Base-by-base conservation (phyloP, 2,113 vertebrate genomes). In the Odobenus rosmarus region DNA sequence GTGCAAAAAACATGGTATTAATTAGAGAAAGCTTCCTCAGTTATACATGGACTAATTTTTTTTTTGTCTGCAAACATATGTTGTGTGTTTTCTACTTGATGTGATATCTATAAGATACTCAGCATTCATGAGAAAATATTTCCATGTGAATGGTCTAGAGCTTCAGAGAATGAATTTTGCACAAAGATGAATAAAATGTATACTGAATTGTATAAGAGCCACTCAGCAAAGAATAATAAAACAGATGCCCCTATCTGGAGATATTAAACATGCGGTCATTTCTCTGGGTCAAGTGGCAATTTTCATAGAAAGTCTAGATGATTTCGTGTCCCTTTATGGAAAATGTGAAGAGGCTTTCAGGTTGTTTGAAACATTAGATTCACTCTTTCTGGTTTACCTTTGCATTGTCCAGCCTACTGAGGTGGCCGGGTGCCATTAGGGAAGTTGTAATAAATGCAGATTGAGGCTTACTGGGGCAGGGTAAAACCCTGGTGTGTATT, bases 141-240 rank as follows among this genome's bases (percentile, higher is more conserved):
- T 95, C 93, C 53, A 61, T 88, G 5, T 59, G 39, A 96, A 77
- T 24, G 23, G 4, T 76, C 7, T 61, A 46, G 49, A 81, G 7
- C 42, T n/a, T 81, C 53, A 93, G 79, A 96, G 31, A 96, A 77
- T 80, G 96, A 71, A 92, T 95, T 95, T 96, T 95, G 51, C 9
- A 77, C 74, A 74, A 61, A 18, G 7, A 83, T 93, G 83, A 95
- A 77, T 81, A 92, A 87, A 53, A 28, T 46, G 28, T 64, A 59
- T 16, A 83, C 46, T 83, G 59, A 77, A 69, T 46, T 83, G 28
- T 31, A 28, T 57, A 92, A 76, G 19, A 92, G 57, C 23, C 67
- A 12, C 7, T 8, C 19, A 57, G 36, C 16, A 71, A 82, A 82
- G 49, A 87, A 79, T 67, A 92, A 95, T 74, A 74, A 96, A 81